Evolutionary conservation across 1,140 invertebrate genomes (phyloP), one percentile per base, ranked within the genome.

Genomic region (Phymorhynchus buccinoides): DNA sequence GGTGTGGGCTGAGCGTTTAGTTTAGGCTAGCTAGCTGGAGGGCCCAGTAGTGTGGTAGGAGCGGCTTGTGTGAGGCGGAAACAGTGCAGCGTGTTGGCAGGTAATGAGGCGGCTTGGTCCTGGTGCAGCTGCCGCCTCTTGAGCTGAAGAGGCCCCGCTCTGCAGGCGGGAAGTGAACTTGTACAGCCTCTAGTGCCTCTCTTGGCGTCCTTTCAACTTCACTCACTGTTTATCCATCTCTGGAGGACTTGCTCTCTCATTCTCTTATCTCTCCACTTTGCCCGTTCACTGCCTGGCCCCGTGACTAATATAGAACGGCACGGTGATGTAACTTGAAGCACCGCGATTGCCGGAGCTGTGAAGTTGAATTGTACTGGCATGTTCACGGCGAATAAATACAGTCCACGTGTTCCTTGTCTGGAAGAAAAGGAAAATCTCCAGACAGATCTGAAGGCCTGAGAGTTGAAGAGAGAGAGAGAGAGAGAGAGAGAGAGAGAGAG

Each of bases 91-190:
- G 48, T 79, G 41, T 79, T 35, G 77, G 27, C 77, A 41, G 32
- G 41, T 79, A 79, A 79, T 79, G 77, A 41, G 39, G 32, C 22
- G 1, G 44, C 77, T 79, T 79, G 77, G 48, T 52, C 77, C 41
- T 27, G 1, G 27, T 79, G 77, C 77, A 79, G 77, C 77, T 79
- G 77, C 77, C 37, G 41, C 77, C 77, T 41, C 77, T 79, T 30
- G 27, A 39, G 32, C 42, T 79, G 42, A 79, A 79, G 77, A 79
- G 42, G 18, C 27, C n/a, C 77, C 77, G 41, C 77, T 79, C 42
- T n/a, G n/a, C n/a, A 30, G 14, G 52, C 18, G 77, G 77, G 77
- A 79, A 44, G 77, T 79, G 48, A 48, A 56, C 52, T 35, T 79
- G 14, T 48, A 52, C 12, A 22, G 77, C n/a, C 41, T 48, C 27